Evolutionary conservation across 2,797 vertebrate species (phyloP).

Genomic region (Arctocebus calabarensis): DNA sequence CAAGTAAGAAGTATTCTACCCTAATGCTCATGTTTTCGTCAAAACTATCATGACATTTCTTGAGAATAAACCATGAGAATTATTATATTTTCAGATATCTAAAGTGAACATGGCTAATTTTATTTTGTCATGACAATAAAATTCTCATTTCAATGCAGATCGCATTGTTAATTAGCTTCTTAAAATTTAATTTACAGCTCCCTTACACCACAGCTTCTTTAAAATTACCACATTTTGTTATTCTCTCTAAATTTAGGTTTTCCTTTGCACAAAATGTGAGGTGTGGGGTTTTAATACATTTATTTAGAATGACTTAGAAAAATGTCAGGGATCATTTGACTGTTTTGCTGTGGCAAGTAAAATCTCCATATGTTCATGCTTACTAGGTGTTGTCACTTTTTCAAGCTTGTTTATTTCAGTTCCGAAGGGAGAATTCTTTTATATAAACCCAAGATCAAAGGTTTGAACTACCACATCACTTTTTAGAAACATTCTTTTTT

Average conservation of each 20-base stretch:
- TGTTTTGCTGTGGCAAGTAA: not conserved
- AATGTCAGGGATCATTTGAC: not conserved
- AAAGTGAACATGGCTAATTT: not conserved
- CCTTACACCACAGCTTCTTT: not conserved
- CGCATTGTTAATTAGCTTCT: not conserved
- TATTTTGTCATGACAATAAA: constrained; percentile 45
- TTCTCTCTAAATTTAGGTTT: constrained; percentile 2
- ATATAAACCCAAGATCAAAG: not conserved
- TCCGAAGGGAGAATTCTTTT: not conserved
- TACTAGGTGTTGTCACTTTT: not conserved
- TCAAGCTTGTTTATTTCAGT: not conserved
- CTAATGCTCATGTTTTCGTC: not conserved
- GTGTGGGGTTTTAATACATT: not conserved
- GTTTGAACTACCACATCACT: not conserved
- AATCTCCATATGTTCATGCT: not conserved
- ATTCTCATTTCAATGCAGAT: not conserved
- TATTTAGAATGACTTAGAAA: constrained; percentile 24
- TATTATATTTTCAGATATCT: not conserved
- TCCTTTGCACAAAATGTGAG: not conserved
- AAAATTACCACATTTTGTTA: not conserved
- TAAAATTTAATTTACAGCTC: not conserved
- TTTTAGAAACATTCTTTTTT: constrained; percentile 45
- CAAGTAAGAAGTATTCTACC: not conserved
- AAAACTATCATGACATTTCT: not conserved
- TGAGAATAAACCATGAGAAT: not conserved